Conservation (phyloP, 1,140 invertebrate genomes). For the Triops cancriformis region DNA sequence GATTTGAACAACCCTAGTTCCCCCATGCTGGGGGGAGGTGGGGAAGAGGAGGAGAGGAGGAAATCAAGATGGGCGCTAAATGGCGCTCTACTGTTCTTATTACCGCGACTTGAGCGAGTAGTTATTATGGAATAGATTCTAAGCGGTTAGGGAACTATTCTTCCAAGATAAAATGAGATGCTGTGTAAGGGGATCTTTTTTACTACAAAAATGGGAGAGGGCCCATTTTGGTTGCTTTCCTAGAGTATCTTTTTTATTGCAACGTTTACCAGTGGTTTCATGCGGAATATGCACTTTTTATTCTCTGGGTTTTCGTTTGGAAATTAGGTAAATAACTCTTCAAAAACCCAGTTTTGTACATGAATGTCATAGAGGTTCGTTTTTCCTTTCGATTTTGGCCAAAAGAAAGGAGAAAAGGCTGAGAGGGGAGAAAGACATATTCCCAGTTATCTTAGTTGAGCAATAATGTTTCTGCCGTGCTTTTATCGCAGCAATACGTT, state of each 20-base stretch:
- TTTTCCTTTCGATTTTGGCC: too few species aligned
- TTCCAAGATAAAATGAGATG: not conserved
- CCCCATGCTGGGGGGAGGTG: not conserved
- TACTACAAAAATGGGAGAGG: not conserved
- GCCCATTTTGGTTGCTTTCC: not conserved
- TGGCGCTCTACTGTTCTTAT: not conserved
- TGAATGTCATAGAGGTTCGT: too few species aligned
- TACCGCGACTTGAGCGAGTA: not conserved
- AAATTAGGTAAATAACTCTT: too few species aligned
- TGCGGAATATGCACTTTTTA: too few species aligned
- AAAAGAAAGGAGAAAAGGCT: too few species aligned
- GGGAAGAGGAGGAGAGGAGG: not conserved
- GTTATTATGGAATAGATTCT: not conserved
- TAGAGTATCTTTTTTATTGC: not conserved
- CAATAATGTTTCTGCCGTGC: too few species aligned
- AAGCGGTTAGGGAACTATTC: not conserved
- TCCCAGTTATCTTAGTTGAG: too few species aligned
- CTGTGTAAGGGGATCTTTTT: not conserved
- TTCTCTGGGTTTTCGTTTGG: too few species aligned
- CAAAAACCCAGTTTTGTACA: too few species aligned
- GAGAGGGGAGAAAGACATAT: too few species aligned
- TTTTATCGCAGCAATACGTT: too few species aligned
- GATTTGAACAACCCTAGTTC: not conserved
- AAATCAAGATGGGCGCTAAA: not conserved
- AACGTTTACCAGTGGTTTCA: too few species aligned